Evolutionary conservation across 2,797 vertebrate species (phyloP).

Genomic region (Eutrigla gurnardus): DNA sequence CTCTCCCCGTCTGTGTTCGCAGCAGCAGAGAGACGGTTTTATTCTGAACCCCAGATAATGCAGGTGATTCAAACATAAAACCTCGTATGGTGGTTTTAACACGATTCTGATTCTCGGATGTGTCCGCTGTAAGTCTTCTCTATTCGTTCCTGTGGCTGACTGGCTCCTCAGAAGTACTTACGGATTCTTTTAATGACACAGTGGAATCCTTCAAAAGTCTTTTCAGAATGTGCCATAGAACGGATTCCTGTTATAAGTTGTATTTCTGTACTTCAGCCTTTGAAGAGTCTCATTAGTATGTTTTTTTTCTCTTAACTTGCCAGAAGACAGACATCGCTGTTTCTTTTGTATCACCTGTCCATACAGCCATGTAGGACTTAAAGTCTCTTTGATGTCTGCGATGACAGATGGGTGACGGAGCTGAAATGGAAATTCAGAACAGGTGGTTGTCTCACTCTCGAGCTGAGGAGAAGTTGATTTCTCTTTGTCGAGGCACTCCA

Average conservation of each 20-base stretch:
- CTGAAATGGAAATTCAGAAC: constrained; percentile 39
- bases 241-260: constrained; percentile 28
- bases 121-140: constrained; percentile 1
- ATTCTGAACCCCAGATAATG: constrained; percentile 11
- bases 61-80: constrained; percentile 21
- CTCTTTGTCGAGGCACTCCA: not conserved
- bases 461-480: constrained; percentile 9
- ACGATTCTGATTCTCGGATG: constrained; percentile 7
- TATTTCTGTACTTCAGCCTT: constrained; percentile 36
- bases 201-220: constrained; percentile 33
- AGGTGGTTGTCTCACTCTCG: constrained; percentile 42
- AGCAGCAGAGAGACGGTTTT: constrained; percentile 3
- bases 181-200: constrained; percentile 29
- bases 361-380: constrained; percentile 8
- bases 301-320: constrained; percentile 20
- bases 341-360: constrained; percentile 40
- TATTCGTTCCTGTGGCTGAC: not conserved
- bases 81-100: not conserved
- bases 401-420: constrained; percentile 45
- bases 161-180: constrained; percentile 20
- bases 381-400: constrained; percentile 43
- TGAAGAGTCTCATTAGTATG: constrained; percentile 52
- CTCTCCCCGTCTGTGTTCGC: constrained; percentile 1
- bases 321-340: constrained; percentile 16
- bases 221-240: constrained; percentile 16